phyloP scores from a whole-genome alignment of 2,888 invertebrate species.

The Leucania comma region DNA sequence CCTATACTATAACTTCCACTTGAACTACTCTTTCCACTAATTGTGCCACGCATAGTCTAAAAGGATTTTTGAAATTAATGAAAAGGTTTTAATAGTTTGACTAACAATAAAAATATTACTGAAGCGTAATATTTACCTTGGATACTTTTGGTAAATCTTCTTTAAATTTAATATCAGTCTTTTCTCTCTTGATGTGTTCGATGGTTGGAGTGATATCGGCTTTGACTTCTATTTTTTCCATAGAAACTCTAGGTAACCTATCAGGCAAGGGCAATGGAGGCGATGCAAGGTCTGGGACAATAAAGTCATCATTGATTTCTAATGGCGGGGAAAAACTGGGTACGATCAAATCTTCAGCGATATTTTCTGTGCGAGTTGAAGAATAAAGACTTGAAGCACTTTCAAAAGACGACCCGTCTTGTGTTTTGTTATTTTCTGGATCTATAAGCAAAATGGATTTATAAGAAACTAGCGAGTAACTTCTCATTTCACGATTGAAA shows the following conservation, averaged over 20 bases:
- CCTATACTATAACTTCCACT: conserved; percentile 89
- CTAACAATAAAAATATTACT: background rate
- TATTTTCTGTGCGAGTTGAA: conserved; percentile 93
- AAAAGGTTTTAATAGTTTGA: background rate
- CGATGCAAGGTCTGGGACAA: conserved; percentile 85
- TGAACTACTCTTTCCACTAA: conserved; percentile 89
- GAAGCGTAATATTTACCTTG: conserved; percentile 64
- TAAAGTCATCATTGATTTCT: conserved; percentile 87
- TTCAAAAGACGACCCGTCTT: conserved; percentile 96
- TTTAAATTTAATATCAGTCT: conserved; percentile 87
- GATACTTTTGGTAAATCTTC: conserved; percentile 77
- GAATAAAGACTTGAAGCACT: conserved; percentile 96
- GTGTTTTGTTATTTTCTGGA: conserved; percentile 91
- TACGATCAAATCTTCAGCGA: conserved; percentile 92
- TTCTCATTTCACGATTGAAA: conserved; percentile 29
- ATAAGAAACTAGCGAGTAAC: conserved; percentile 41
- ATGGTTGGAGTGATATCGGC: conserved; percentile 80
- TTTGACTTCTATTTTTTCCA: conserved; percentile 86
- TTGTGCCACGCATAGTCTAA: conserved; percentile 78
- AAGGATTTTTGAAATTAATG: conserved; percentile 20
- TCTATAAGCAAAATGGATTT: conserved; percentile 78
- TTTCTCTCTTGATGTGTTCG: conserved; percentile 85
- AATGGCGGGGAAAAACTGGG: conserved; percentile 91
- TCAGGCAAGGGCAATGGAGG: conserved; percentile 87
- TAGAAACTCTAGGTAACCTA: conserved; percentile 77